These are phyloP conservation scores for Rotaria macrura DNA, from an alignment of 2,888 invertebrate species.

Conservation along the genomic window DNA sequence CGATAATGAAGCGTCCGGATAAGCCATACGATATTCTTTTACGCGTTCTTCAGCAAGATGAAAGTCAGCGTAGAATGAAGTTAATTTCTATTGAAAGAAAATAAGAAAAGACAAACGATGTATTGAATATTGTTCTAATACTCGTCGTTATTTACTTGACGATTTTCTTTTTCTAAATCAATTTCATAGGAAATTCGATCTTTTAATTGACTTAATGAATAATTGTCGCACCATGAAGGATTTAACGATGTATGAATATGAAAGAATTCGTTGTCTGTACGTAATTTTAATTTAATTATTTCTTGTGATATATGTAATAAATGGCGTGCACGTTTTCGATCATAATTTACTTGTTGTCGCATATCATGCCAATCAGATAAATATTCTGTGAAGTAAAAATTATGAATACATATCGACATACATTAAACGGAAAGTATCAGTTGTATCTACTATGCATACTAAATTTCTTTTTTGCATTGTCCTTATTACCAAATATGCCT, in stretches of 20 bases:
- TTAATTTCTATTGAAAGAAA: not conserved
- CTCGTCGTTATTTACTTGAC: not conserved
- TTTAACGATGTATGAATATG: not conserved
- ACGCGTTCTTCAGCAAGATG: not conserved
- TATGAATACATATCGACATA: not conserved
- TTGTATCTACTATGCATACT: not conserved
- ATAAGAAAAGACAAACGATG: not conserved
- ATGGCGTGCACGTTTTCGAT: not conserved
- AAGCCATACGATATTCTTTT: not conserved
- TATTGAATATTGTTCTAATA: not conserved
- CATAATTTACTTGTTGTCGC: not conserved
- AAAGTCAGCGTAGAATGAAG: not conserved
- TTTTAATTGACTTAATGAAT: not conserved
- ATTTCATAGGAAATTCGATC: not conserved
- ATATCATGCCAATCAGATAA: not conserved
- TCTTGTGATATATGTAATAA: conserved; percentile 1
- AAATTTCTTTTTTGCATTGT: not conserved
- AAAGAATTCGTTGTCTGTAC: not conserved
- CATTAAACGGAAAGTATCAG: not conserved
- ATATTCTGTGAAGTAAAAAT: not conserved
- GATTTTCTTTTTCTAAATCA: not conserved
- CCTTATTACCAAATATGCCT: not conserved
- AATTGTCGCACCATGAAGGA: not conserved
- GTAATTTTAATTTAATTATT: not conserved
- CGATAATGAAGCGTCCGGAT: not conserved